phyloP scores from a whole-genome alignment of 2,113 vertebrate species.

The Vireo altiloquus region DNA sequence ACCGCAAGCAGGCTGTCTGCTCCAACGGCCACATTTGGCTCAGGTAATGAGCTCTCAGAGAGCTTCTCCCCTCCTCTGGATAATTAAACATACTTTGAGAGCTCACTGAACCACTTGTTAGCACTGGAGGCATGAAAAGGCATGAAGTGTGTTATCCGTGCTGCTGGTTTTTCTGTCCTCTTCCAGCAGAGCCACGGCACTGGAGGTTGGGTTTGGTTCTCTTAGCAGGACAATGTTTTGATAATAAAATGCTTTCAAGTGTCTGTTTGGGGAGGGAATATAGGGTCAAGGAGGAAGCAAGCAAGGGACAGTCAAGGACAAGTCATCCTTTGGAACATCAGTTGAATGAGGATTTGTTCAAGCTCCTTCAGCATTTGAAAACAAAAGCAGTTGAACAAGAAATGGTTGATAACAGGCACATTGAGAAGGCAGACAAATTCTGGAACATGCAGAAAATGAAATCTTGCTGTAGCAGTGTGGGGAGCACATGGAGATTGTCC shows the following conservation, averaged over 20 bases:
- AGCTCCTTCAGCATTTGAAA: background rate
- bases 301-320: background rate
- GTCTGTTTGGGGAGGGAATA: background rate
- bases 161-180: background rate
- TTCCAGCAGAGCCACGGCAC: background rate
- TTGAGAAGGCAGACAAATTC: background rate
- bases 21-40: slow-evolving; percentile 94
- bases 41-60: slow-evolving; percentile 73
- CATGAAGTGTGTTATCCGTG: background rate
- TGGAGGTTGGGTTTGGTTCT: background rate
- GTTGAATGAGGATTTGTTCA: background rate
- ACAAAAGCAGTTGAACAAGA: background rate
- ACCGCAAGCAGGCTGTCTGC: slow-evolving; percentile 85
- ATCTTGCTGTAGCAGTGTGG: background rate
- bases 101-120: background rate
- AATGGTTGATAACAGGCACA: background rate
- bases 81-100: background rate
- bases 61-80: background rate
- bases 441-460: background rate
- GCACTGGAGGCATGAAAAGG: background rate
- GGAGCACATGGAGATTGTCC: background rate
- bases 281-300: background rate
- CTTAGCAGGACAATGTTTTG: background rate
- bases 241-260: background rate
- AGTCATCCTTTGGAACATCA: background rate